Evolutionary conservation across 2,888 invertebrate genomes (phyloP), one percentile per base, ranked within the genome.

Genomic region (Sabatieria punctata): DNA sequence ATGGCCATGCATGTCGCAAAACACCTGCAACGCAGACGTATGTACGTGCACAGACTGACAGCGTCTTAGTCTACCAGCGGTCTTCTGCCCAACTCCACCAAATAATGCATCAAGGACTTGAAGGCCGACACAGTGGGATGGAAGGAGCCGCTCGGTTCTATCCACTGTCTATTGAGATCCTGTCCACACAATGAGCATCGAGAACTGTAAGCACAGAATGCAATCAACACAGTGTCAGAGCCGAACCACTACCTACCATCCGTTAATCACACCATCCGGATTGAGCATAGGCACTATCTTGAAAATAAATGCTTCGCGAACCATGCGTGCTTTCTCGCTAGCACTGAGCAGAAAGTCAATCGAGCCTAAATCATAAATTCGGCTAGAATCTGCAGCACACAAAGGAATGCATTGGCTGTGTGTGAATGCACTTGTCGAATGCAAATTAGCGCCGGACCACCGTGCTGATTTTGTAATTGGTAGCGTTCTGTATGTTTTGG

Each of bases 91-190:
- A n/a, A n/a, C n/a, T n/a, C n/a, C n/a, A n/a, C n/a, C n/a, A n/a
- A n/a, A n/a, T n/a, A n/a, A n/a, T n/a, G n/a, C n/a, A n/a, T n/a
- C n/a, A n/a, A n/a, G n/a, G n/a, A n/a, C n/a, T n/a, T n/a, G n/a
- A n/a, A n/a, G n/a, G n/a, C n/a, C n/a, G n/a, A 91, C 54, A 91
- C 85, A 41, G 88, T 80, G 49, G 91, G 91, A 71, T 89, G 85
- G 24, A 83, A 81, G 69, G 82, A 82, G 54, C 85, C 75, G 65
- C 85, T 85, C 27, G 91, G 89, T 46, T 83, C 83, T 53, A 85
- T 75, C 72, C 93, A 95, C 65, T 89, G 85, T 55, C 91, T 76
- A 72, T 93, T 93, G 55, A 93, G 71, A 70, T 93, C 93, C 66
- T 85, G 82, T 55, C 86, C 91, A 51, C 85, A 82, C 62, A 91